phyloP scores from a whole-genome alignment of 2,113 vertebrate genomes.

The Hydrochoerus hydrochaeris region DNA sequence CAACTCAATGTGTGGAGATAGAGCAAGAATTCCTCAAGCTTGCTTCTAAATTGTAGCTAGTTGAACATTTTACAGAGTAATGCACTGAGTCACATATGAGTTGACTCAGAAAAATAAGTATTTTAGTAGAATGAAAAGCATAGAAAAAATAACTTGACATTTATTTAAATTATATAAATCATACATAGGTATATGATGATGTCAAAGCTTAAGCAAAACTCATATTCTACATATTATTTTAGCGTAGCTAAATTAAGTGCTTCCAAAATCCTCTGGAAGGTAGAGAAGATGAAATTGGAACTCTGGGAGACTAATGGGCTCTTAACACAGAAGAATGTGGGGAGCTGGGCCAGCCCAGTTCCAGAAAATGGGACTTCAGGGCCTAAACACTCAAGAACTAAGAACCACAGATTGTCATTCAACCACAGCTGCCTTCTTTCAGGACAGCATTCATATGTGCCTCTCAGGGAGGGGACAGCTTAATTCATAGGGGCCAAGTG shows the following conservation, averaged over 20 bases:
- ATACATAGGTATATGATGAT: neutral
- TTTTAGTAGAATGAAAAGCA: conserved; percentile 41
- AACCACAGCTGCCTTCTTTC: neutral
- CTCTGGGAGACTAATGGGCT: neutral
- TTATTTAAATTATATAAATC: conserved; percentile 52
- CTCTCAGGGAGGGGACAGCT: neutral
- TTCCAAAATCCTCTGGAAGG: conserved; percentile 35
- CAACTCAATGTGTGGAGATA: neutral
- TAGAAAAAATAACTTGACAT: conserved; percentile 14
- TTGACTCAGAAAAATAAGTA: conserved; percentile 43
- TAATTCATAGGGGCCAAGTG: neutral
- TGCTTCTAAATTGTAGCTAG: neutral
- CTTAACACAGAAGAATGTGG: neutral
- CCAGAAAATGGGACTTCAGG: neutral
- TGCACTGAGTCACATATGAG: neutral
- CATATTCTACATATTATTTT: conserved; percentile 32
- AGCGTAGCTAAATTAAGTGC: neutral
- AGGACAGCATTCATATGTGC: neutral
- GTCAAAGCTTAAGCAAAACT: conserved; percentile 10
- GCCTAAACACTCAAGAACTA: neutral
- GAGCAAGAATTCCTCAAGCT: neutral
- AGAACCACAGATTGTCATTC: neutral
- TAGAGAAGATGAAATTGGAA: neutral
- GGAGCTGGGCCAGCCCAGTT: neutral
- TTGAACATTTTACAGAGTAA: neutral